These are phyloP conservation scores for Melopsittacus undulatus DNA, from an alignment of 2,797 vertebrate genomes.

Conservation along the genomic window DNA sequence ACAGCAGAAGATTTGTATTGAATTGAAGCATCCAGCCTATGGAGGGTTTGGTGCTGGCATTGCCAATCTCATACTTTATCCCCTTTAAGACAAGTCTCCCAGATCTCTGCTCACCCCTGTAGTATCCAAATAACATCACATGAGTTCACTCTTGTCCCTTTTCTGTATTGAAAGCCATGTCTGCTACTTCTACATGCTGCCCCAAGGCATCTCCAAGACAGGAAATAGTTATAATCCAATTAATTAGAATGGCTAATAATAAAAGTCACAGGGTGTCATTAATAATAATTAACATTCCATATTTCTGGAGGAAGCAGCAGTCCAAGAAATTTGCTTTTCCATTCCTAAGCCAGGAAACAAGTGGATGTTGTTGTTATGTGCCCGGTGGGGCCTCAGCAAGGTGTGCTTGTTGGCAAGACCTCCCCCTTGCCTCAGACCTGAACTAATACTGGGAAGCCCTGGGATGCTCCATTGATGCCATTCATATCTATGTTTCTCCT, in stretches of 20 bases:
- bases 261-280: conserved; percentile 41
- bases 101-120: background rate
- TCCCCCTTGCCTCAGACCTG: background rate
- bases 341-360: background rate
- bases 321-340: background rate
- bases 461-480: background rate
- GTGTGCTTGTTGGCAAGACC: background rate
- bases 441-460: background rate
- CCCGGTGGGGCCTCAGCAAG: background rate
- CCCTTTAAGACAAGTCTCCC: background rate
- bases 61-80: background rate
- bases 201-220: background rate
- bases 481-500: background rate
- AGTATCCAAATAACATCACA: background rate
- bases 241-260: conserved; percentile 42
- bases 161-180: background rate
- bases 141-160: background rate
- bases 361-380: background rate
- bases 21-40: background rate
- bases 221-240: conserved; percentile 13
- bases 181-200: background rate
- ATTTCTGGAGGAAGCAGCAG: background rate
- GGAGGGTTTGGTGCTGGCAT: background rate
- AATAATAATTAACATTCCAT: conserved; percentile 53
- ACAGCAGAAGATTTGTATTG: background rate